These are phyloP conservation scores for Coregonus suidteri DNA, from an alignment of 2,797 vertebrate genomes.

Conservation along the genomic window DNA sequence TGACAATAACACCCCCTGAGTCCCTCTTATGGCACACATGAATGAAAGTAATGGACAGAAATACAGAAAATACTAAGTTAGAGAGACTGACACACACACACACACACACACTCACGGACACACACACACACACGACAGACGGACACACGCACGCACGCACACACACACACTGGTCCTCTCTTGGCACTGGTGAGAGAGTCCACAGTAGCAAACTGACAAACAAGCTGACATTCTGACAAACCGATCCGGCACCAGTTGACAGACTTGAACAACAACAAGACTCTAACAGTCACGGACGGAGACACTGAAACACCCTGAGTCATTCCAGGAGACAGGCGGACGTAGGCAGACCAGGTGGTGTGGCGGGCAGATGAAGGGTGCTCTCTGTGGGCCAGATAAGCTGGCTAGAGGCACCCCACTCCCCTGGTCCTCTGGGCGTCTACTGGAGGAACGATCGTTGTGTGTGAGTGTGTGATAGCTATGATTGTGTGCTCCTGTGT, in stretches of 20 bases:
- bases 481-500: background rate
- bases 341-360: background rate
- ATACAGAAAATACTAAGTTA: conserved; percentile 34
- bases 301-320: conserved; percentile 26
- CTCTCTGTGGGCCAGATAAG: conserved; percentile 19
- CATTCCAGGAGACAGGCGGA: conserved; percentile 32
- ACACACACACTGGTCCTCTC: conserved; percentile 14
- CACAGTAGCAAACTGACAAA: conserved; percentile 46
- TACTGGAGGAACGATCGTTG: background rate
- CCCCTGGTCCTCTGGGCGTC: conserved; percentile 46
- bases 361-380: conserved; percentile 44
- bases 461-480: background rate
- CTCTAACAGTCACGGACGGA: conserved; percentile 24
- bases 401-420: conserved; percentile 35
- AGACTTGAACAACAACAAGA: conserved; percentile 36
- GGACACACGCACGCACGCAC: background rate
- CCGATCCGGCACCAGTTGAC: conserved; percentile 20
- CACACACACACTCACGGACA: background rate
- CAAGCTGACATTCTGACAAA: conserved; percentile 41
- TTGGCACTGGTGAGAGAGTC: conserved; percentile 37
- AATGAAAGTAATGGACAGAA: conserved; percentile 52
- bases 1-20: conserved; percentile 47
- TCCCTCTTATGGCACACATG: conserved; percentile 17
- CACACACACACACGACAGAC: background rate
- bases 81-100: conserved; percentile 18